Conservation (phyloP, 1,140 invertebrate genomes). For the Hycleus phaleratus region DNA sequence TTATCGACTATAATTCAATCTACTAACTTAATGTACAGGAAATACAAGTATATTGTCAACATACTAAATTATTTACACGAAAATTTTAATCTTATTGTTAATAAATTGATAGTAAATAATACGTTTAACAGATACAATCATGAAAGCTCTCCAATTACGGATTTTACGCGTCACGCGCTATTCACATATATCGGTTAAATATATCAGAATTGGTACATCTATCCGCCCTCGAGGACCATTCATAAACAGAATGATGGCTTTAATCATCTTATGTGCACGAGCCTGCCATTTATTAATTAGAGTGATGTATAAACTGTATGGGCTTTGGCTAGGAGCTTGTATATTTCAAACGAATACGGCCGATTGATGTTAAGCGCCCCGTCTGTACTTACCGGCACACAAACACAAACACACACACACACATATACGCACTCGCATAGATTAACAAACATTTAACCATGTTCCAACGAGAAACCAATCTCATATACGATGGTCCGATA, state of each 20-base stretch:
- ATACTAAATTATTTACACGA: not conserved
- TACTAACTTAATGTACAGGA: not conserved
- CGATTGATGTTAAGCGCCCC: slow-evolving; percentile 35
- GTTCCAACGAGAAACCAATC: slow-evolving; percentile 5
- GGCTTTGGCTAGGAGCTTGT: slow-evolving; percentile 32
- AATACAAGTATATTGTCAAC: not conserved
- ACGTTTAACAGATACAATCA: not conserved
- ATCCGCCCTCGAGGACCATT: slow-evolving; percentile 10
- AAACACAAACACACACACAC: slow-evolving; percentile 12
- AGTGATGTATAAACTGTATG: slow-evolving; percentile 36
- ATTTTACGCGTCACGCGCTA: slow-evolving; percentile 11
- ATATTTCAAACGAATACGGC: slow-evolving; percentile 36
- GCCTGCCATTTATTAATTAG: slow-evolving; percentile 38
- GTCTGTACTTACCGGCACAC: slow-evolving; percentile 16
- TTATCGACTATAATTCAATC: not conserved
- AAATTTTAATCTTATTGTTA: not conserved
- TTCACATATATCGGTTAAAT: slow-evolving; percentile 7
- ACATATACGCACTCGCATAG: slow-evolving; percentile 24
- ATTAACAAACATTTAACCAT: slow-evolving; percentile 24
- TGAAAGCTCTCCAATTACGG: slow-evolving; percentile 5
- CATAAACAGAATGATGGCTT: slow-evolving; percentile 12
- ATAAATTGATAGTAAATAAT: not conserved
- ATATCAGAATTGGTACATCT: slow-evolving; percentile 8
- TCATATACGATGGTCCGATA: too few relatives aligned
- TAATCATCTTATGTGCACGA: slow-evolving; percentile 17